These are phyloP conservation scores for Natrix natrix DNA, from an alignment of 2,797 vertebrate species.

Conservation along the genomic window DNA sequence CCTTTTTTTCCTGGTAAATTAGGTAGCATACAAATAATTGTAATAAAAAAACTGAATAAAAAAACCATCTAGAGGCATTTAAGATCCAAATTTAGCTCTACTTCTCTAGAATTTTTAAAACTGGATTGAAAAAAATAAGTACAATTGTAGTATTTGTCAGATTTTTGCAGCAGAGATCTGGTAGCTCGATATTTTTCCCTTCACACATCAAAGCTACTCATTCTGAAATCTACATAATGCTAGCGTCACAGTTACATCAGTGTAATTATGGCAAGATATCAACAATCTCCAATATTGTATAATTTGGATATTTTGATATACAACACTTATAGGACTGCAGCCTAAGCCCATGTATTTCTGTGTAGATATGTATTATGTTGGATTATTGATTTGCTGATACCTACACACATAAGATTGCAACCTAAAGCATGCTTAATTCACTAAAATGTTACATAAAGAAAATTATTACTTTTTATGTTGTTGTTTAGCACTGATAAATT, in stretches of 20 bases:
- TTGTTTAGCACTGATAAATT: constrained; percentile 35
- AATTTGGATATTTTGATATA: not conserved
- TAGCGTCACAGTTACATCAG: not conserved
- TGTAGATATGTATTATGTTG: too few relatives aligned
- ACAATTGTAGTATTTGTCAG: not conserved
- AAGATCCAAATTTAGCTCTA: not conserved
- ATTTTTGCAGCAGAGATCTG: not conserved
- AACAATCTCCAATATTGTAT: not conserved
- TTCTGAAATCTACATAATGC: not conserved
- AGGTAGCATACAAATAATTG: not conserved
- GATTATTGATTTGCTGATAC: not conserved
- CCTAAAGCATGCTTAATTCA: constrained; percentile 35
- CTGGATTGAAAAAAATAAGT: not conserved
- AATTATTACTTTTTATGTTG: not conserved
- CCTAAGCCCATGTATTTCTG: too few relatives aligned
- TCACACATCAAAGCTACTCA: not conserved
- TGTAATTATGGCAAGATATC: not conserved
- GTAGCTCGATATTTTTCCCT: not conserved
- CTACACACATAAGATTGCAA: not conserved
- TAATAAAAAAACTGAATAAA: not conserved
- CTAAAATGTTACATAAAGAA: constrained; percentile 31
- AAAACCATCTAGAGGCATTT: not conserved
- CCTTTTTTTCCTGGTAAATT: not conserved
- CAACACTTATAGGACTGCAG: not conserved
- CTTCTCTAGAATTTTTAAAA: not conserved